These are phyloP conservation scores for Drosophila affinis DNA, from an alignment of 2,888 invertebrate genomes.

Conservation along the genomic window DNA sequence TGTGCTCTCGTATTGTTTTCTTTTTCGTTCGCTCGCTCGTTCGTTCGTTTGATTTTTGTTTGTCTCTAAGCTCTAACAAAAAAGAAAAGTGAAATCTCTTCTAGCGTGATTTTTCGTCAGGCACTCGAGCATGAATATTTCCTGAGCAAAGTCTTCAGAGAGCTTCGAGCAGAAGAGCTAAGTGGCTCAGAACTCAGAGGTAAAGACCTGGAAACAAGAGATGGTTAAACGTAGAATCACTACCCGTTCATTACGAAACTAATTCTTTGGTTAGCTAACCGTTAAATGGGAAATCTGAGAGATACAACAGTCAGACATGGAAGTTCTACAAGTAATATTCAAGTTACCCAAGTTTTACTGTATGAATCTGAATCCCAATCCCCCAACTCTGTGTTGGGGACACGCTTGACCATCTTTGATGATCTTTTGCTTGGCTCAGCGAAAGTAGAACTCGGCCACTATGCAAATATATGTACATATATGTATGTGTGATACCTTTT, in stretches of 20 bases:
- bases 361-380: not conserved
- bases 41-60: conserved; percentile 7
- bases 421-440: conserved; percentile 53
- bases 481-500: conserved; percentile 3
- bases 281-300: not conserved
- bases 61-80: conserved; percentile 26
- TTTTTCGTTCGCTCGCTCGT: conserved; percentile 9
- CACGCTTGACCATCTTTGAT: conserved; percentile 45
- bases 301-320: not conserved
- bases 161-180: conserved; percentile 35
- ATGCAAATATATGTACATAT: conserved; percentile 49
- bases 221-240: too few relatives aligned
- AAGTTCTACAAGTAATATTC: not conserved
- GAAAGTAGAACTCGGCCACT: conserved; percentile 72
- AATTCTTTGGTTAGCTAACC: too few relatives aligned
- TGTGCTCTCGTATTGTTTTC: conserved; percentile 31
- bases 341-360: not conserved
- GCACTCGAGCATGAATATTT: conserved; percentile 48
- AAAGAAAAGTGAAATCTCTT: conserved; percentile 64
- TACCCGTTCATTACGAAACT: not conserved
- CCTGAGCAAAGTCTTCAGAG: not conserved
- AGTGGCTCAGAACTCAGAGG: conserved; percentile 4
- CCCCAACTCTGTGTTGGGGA: not conserved
- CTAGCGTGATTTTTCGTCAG: conserved; percentile 35
- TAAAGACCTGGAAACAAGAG: not conserved